phyloP scores from a whole-genome alignment of 2,113 vertebrate species.

The Leptobrachium ailaonicum region DNA sequence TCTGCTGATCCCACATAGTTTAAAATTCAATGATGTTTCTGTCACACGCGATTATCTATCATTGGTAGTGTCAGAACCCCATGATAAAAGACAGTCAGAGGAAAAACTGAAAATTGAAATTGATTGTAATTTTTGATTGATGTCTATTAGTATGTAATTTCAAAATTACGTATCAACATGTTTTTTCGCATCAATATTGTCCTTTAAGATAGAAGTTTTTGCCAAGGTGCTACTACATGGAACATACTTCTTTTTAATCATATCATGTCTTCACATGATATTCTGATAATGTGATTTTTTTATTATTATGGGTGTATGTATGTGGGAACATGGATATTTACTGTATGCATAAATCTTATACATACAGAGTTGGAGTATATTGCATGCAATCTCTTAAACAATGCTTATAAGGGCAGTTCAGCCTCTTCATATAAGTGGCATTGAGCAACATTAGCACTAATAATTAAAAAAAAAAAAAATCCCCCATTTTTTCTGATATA shows the following conservation, averaged over 20 bases:
- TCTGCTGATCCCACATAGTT: conserved; percentile 44
- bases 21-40: conserved; percentile 47
- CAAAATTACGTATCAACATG: conserved; percentile 1
- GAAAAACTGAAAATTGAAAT: conserved; percentile 44
- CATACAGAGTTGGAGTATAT: too few relatives aligned
- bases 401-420: too few relatives aligned
- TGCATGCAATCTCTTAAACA: too few relatives aligned
- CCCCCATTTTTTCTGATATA: neutral
- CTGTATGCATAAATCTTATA: too few relatives aligned
- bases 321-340: too few relatives aligned
- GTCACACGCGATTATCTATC: conserved; percentile 39
- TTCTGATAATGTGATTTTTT: too few relatives aligned
- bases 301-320: too few relatives aligned
- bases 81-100: conserved; percentile 42
- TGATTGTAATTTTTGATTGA: conserved; percentile 50
- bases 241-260: too few relatives aligned
- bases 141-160: conserved; percentile 37
- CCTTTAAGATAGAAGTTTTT: neutral
- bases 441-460: too few relatives aligned
- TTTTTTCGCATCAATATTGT: conserved; percentile 12
- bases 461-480: neutral
- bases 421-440: too few relatives aligned
- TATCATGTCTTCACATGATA: too few relatives aligned
- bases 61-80: conserved; percentile 18
- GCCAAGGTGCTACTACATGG: too few relatives aligned